Evolutionary conservation across 2,888 invertebrate genomes (phyloP), one percentile per base, ranked within the genome.

Genomic region (Apoda limacodes): DNA sequence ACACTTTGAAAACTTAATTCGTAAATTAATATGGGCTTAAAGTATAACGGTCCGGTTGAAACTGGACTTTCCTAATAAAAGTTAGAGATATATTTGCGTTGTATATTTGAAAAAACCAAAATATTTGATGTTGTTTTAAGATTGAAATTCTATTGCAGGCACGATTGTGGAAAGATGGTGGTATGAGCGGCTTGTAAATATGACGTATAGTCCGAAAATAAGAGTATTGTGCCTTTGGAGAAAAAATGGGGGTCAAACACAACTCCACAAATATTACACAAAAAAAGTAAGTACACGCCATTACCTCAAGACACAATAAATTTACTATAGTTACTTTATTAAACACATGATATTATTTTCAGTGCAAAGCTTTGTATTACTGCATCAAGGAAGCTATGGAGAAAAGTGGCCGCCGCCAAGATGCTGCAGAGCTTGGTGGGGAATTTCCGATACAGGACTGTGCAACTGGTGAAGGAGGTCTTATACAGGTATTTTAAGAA

Each of bases 331-430:
- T 15, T 22, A 11, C 14, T 26, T 28, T 31, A n/a, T 32, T 21
- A 23, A 9, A 9, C 5, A 5, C 22, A 37, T 24, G 25, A 15
- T 32, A 30, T 38, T 17, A 10, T 20, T 76, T 82, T 28, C 78
- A 98, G 98, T 98, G 98, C 74, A 95, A 96, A 75, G 95, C 98
- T 57, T 83, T 99, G 36, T 99, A 99, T 78, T 95, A 96, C 76
- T 95, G 95, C 69, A 97, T 99, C 56, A 99, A 99, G 74, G 94
- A 97, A 52, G 93, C 98, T 9, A 99, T 99, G 97, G 98, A 98
- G 71, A 90, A 90, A 28, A 89, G 92, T 31, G 90, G 91, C 1
- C 86, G 90, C 28, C 84, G 87, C 9, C 90, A 88, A 28, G 82
- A 81, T 44, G 82, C 82, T 33, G 84, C 88, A 2, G 91, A 92